These are phyloP conservation scores for Psylliodes chrysocephalus DNA, from an alignment of 2,888 invertebrate genomes.

Conservation along the genomic window DNA sequence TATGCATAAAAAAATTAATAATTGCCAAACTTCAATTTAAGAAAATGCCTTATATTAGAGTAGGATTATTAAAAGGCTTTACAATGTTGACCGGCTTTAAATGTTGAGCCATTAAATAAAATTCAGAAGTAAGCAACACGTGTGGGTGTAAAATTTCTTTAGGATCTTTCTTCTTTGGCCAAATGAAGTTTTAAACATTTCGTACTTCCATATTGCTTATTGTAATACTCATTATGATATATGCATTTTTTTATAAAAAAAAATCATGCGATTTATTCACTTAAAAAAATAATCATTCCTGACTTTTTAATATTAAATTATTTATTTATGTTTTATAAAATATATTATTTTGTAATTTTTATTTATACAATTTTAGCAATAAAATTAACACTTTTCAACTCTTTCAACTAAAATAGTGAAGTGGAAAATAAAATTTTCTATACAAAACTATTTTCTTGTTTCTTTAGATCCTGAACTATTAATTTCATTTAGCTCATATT, in stretches of 20 bases:
- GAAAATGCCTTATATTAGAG: conserved; percentile 1
- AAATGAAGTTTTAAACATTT: conserved; percentile 10
- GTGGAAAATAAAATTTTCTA: conserved; percentile 24
- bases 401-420: conserved; percentile 14
- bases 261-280: neutral
- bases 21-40: neutral
- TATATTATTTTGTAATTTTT: conserved; percentile 25
- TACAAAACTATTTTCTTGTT: neutral
- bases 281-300: conserved; percentile 30
- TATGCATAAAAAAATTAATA: neutral
- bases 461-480: neutral
- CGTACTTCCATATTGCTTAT: conserved; percentile 22
- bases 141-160: neutral
- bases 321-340: conserved; percentile 26
- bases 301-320: conserved; percentile 27
- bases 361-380: conserved; percentile 33
- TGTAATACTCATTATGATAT: conserved; percentile 26
- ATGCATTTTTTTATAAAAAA: conserved; percentile 5
- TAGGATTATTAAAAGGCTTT: neutral
- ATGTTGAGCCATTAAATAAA: neutral
- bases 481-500: too few relatives aligned
- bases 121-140: neutral
- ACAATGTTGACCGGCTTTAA: neutral
- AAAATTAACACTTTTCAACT: conserved; percentile 19
- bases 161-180: conserved; percentile 1